A percentile compares a stretch with the other conserved stretches of the same genome.
These are phyloP conservation scores for Pristionchus exspectatus DNA, from an alignment of 2,888 invertebrate species.

Conservation along the genomic window DNA sequence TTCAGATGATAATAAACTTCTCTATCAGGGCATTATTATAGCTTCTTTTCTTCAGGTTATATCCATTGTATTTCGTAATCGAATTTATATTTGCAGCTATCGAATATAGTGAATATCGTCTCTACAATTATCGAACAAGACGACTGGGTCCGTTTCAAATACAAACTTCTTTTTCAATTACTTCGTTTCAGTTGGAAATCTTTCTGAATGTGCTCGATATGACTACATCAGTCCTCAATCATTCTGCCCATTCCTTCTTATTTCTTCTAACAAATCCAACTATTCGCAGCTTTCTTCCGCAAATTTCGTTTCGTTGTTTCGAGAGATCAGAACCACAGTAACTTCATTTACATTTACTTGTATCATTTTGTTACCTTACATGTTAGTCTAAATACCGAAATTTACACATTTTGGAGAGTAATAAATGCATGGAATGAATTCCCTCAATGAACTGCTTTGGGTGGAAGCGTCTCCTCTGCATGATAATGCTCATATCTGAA, in stretches of 20 bases:
- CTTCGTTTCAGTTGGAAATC: background rate
- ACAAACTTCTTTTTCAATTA: no score
- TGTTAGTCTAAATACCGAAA: background rate
- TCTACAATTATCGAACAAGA: background rate
- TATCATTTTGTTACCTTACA: background rate
- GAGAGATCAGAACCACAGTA: background rate
- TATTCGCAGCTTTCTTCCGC: conserved; percentile 4
- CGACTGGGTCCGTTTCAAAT: background rate
- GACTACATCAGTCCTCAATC: conserved; percentile 3
- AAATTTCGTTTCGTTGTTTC: background rate
- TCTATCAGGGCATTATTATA: background rate
- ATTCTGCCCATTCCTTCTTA: background rate
- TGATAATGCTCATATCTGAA: background rate
- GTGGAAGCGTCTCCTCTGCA: background rate
- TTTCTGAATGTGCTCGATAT: background rate
- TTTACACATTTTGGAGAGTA: background rate
- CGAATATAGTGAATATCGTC: background rate
- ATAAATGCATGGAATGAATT: background rate
- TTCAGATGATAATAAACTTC: background rate
- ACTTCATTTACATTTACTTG: background rate
- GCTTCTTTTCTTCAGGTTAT: background rate
- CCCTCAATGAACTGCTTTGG: background rate
- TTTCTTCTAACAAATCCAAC: background rate
- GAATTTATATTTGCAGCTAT: background rate
- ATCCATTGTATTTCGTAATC: background rate